These are phyloP conservation scores for Myiothlypis coronata DNA, from an alignment of 2,797 vertebrate genomes.

Conservation along the genomic window DNA sequence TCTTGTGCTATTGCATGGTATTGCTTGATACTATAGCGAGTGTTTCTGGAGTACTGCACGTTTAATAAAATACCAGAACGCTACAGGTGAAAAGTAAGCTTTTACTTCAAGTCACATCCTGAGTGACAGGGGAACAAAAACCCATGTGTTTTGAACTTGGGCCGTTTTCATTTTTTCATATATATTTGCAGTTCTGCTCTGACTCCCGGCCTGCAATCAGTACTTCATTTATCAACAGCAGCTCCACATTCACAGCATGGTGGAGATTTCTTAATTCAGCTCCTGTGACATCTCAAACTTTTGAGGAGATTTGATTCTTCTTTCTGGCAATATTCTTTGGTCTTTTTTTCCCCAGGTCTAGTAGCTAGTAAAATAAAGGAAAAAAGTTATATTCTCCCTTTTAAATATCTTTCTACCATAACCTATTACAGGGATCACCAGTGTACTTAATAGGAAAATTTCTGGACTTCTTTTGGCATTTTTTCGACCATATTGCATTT, in stretches of 20 bases:
- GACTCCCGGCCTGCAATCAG: slow-evolving; percentile 10
- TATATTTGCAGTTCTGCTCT: neutral
- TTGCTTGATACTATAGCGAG: neutral
- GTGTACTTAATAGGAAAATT: neutral
- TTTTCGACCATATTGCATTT: neutral
- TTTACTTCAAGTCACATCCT: slow-evolving; percentile 48
- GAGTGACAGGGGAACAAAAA: slow-evolving; percentile 17
- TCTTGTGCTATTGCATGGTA: neutral
- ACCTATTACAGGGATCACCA: neutral
- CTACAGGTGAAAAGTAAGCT: slow-evolving; percentile 15
- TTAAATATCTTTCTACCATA: neutral
- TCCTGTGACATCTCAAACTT: slow-evolving; percentile 1
- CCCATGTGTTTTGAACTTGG: slow-evolving; percentile 22
- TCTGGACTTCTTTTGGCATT: neutral
- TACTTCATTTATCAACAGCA: neutral
- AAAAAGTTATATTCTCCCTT: neutral
- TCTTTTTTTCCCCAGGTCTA: neutral
- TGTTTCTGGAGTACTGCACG: neutral
- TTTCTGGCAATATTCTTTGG: neutral
- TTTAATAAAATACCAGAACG: slow-evolving; percentile 59
- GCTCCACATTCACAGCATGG: neutral
- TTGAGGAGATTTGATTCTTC: neutral
- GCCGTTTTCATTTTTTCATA: slow-evolving; percentile 38
- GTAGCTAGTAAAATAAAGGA: neutral
- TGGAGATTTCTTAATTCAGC: neutral